Percentiles rank a stretch among this genome's conserved stretches.
Evolutionary conservation across 1,140 invertebrate species (phyloP).

Genomic region (Drosophila kurseongensis): DNA sequence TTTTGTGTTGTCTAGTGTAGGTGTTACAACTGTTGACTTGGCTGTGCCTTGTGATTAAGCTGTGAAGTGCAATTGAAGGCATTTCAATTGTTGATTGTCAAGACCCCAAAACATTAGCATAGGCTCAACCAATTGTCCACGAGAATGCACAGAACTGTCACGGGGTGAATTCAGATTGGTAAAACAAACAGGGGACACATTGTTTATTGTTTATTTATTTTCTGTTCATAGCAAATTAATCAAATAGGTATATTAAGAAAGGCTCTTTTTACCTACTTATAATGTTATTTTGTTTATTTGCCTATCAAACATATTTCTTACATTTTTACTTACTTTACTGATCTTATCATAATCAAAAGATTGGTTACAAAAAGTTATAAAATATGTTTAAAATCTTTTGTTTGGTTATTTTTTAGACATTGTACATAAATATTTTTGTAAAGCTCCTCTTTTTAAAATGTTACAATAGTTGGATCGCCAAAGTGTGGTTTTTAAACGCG

Average conservation of each 20-base stretch:
- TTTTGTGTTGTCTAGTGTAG: conserved; percentile 62
- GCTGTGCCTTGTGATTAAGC: conserved; percentile 61
- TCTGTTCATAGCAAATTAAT: neutral
- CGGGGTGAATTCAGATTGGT: neutral
- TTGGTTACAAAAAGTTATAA: too few species aligned
- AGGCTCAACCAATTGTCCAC: conserved; percentile 27
- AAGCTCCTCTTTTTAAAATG: neutral
- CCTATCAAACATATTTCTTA: too few species aligned
- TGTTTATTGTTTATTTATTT: neutral
- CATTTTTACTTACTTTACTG: too few species aligned
- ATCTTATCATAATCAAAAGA: too few species aligned
- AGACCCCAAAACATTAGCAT: conserved; percentile 52
- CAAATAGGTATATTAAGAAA: neutral
- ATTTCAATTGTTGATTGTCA: conserved; percentile 63
- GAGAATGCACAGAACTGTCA: conserved; percentile 27
- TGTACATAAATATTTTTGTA: too few species aligned
- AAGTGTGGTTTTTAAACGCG: neutral
- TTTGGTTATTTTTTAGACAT: neutral
- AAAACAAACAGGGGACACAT: conserved; percentile 9
- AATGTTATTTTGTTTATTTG: too few species aligned
- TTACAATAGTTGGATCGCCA: too few species aligned
- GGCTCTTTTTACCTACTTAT: too few species aligned
- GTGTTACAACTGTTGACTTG: conserved; percentile 61
- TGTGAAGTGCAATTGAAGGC: conserved; percentile 61
- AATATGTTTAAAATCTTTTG: too few species aligned